Base-by-base conservation (phyloP, 2,113 vertebrate species). In the Cichladusa arquata region DNA sequence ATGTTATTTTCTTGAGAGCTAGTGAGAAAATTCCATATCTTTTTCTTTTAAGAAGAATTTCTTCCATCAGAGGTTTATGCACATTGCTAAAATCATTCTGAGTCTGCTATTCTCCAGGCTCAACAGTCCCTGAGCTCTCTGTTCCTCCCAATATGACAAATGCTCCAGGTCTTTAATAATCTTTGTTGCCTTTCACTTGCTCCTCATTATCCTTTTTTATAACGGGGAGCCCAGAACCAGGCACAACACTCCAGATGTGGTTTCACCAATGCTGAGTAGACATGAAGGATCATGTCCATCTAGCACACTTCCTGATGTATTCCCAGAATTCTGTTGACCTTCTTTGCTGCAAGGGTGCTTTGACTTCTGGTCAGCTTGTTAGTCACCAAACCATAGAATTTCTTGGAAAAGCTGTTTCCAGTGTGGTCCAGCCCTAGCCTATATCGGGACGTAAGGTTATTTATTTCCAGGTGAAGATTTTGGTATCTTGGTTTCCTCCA, bases 341-440 rank as follows among this genome's bases (percentile, higher is more conserved):
- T 33, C 10, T 48, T 88, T 48, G 12, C 12, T 83, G 8, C 15
- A 15, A 80, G 12, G 7, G 9, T 57, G 6, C 7, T 40, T 57
- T 90, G 28, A 12, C 38, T 33, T 3, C 0, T 38, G 36, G 6
- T 57, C 26, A 71, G 12, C 15, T 31, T 65, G 6, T 19, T 34
- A 23, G 36, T 26, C 36, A n/a, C 23, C 15, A 80, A 47, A 19
- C 11, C 25, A 48, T 2, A 8, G 33, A 38, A 73, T 25, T 48
- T n/a, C 40, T 60, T 38, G 61, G 50, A 61, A 85, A 92, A 85
- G 5, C 5, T 65, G 22, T 45, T 56, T 79, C 19, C 19, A 4
- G 1, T 26, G 10, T 44, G 17, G 1, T 42, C 31, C 1, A 0
- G 10, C 31, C 5, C 16, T 40, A 23, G 11, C 3, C 15, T 79